Percentiles rank a stretch among this genome's conserved stretches.
Conservation (phyloP, 2,797 vertebrate genomes). For the Schizothorax lantsangensis region DNA sequence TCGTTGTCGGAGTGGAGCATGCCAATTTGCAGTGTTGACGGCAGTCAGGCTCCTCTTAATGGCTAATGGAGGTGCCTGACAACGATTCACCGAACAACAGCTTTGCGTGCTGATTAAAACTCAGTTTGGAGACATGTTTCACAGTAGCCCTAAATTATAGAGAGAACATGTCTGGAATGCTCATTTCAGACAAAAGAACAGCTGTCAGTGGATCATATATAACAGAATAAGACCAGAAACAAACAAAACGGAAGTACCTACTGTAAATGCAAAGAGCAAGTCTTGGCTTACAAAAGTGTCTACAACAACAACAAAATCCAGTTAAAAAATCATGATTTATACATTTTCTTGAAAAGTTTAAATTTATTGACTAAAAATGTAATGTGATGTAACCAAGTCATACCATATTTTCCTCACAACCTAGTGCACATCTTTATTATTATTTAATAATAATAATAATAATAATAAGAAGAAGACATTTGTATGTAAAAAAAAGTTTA, state of each 20-base stretch:
- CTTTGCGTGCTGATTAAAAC: conserved; percentile 40
- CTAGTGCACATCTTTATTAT: no score
- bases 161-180: conserved; percentile 19
- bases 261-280: not conserved
- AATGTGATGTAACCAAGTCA: no score
- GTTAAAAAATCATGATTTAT: no score
- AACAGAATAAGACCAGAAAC: not conserved
- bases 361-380: no score
- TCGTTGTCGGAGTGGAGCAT: conserved; percentile 30
- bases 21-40: conserved; percentile 38
- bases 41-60: conserved; percentile 42
- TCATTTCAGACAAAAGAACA: conserved; percentile 22
- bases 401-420: no score
- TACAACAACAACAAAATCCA: no score
- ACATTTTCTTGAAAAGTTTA: no score
- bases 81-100: conserved; percentile 42
- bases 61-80: conserved; percentile 42
- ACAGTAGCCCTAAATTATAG: conserved; percentile 33
- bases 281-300: not conserved
- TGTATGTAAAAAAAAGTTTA: no score
- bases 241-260: not conserved
- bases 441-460: no score
- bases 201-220: conserved; percentile 21
- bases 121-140: conserved; percentile 27
- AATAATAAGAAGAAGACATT: no score